Conservation (phyloP, 1,140 invertebrate genomes). For the Cydia pomonella region DNA sequence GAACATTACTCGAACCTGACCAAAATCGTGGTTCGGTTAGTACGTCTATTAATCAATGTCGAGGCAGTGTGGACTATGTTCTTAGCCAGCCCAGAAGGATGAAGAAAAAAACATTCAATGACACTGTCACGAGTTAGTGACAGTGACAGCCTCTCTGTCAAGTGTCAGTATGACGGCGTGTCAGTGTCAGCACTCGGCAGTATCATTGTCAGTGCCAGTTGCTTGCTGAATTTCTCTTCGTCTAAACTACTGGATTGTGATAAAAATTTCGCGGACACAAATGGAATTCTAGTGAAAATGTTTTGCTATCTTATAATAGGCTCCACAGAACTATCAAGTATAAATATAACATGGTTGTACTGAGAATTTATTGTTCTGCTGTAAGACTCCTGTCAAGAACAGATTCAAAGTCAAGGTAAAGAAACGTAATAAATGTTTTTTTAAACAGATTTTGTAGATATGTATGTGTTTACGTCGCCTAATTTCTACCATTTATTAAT, state of each 20-base stretch:
- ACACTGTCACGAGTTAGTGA: no score
- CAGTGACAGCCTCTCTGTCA: no score
- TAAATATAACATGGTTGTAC: conserved; percentile 4
- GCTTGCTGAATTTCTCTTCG: background rate
- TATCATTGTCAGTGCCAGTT: background rate
- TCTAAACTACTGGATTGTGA: background rate
- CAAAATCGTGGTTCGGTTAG: no score
- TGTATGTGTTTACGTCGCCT: background rate
- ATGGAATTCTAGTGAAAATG: conserved; percentile 26
- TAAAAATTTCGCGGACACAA: background rate
- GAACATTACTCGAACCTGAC: no score
- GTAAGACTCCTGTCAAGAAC: conserved; percentile 9
- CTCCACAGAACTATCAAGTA: background rate
- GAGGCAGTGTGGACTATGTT: no score
- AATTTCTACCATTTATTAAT: background rate
- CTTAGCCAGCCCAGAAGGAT: no score
- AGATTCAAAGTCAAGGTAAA: conserved; percentile 27
- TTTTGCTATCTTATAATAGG: background rate
- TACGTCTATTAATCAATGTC: no score
- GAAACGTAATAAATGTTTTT: background rate
- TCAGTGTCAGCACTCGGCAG: no score
- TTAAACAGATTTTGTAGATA: background rate
- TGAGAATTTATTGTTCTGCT: conserved; percentile 16
- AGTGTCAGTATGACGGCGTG: no score
- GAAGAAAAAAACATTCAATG: no score